These are phyloP conservation scores for Poecilus cupreus DNA, from an alignment of 2,888 invertebrate species.

Conservation along the genomic window DNA sequence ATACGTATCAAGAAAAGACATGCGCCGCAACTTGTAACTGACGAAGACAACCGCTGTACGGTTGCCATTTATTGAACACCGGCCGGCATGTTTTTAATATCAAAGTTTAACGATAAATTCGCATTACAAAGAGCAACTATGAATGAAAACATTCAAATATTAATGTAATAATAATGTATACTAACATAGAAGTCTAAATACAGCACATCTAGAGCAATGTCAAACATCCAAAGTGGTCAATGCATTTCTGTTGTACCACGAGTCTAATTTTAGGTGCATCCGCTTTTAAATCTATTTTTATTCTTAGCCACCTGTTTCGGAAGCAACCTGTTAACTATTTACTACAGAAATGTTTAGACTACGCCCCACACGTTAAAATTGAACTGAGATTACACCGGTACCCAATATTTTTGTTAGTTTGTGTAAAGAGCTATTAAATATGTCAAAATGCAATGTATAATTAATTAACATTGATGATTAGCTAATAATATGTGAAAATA, in stretches of 20 bases:
- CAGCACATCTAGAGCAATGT: slow-evolving; percentile 17
- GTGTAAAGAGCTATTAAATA: slow-evolving; percentile 8
- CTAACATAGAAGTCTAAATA: not conserved
- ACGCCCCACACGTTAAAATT: slow-evolving; percentile 40
- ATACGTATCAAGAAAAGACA: slow-evolving; percentile 30
- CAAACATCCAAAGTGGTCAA: slow-evolving; percentile 1
- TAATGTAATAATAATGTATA: not conserved
- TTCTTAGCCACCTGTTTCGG: slow-evolving; percentile 51
- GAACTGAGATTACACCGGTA: slow-evolving; percentile 8
- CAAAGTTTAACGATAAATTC: not conserved
- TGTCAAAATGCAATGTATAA: slow-evolving; percentile 1
- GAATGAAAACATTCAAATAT: slow-evolving; percentile 7
- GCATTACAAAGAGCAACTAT: not conserved
- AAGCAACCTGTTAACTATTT: slow-evolving; percentile 58
- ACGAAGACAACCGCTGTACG: not conserved
- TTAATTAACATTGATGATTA: slow-evolving; percentile 29
- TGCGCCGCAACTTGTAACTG: not conserved
- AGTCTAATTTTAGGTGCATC: slow-evolving; percentile 42
- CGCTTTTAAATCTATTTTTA: slow-evolving; percentile 50
- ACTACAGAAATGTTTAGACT: slow-evolving; percentile 49
- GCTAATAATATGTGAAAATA: slow-evolving; percentile 48
- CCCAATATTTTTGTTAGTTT: slow-evolving; percentile 4
- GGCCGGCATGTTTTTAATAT: slow-evolving; percentile 38
- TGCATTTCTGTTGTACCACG: slow-evolving; percentile 2
- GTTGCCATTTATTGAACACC: slow-evolving; percentile 38